These are phyloP conservation scores for Catocala fraxini DNA, from an alignment of 2,888 invertebrate species.

Conservation along the genomic window DNA sequence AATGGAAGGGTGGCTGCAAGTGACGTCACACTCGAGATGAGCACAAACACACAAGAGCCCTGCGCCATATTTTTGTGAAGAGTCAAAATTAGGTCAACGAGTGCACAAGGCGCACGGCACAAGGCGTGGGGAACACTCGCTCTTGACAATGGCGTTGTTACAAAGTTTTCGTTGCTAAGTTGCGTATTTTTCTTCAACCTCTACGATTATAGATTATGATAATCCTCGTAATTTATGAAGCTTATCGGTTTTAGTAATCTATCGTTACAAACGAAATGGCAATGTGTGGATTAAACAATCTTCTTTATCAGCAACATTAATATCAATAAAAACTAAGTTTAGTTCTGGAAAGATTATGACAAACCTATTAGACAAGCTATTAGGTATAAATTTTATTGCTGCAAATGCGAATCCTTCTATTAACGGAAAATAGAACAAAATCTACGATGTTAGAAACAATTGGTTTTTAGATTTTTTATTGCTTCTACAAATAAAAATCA, in stretches of 20 bases:
- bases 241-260: constrained; percentile 10
- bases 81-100: constrained; percentile 53
- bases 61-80: constrained; percentile 39
- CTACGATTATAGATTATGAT: background rate
- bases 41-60: constrained; percentile 38
- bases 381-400: background rate
- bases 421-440: background rate
- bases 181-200: background rate
- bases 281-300: background rate
- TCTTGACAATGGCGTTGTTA: constrained; percentile 6
- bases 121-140: background rate
- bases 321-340: background rate
- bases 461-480: background rate
- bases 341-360: constrained; percentile 1
- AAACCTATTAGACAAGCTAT: background rate
- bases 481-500: background rate
- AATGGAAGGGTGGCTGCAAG: constrained; percentile 29
- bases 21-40: constrained; percentile 35
- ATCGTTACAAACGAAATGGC: constrained; percentile 2
- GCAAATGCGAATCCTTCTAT: background rate
- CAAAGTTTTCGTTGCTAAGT: background rate
- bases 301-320: constrained; percentile 2
- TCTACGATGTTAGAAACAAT: background rate
- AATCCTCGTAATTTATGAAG: background rate
- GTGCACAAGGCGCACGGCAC: constrained; percentile 2